Conservation (phyloP, 2,113 vertebrate genomes). For the Phoenicopterus ruber region DNA sequence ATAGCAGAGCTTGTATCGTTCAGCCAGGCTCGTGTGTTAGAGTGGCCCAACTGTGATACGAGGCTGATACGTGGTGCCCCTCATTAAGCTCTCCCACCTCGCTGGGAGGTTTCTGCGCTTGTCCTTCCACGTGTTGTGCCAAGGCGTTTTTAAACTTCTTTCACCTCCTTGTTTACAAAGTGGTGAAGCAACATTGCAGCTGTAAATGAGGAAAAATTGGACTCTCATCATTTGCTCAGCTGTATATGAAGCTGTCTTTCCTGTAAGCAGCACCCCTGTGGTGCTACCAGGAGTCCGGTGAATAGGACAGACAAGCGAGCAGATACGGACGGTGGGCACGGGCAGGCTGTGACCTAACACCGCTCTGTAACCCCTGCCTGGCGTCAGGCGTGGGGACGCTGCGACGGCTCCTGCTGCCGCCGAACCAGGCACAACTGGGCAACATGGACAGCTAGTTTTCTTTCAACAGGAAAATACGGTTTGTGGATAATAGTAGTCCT, state of each 20-base stretch:
- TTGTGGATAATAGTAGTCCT: neutral
- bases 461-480: neutral
- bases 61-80: rapidly evolving
- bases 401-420: neutral
- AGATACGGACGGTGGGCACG: rapidly evolving
- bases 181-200: neutral
- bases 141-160: neutral
- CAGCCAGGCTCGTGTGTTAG: neutral
- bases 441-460: neutral
- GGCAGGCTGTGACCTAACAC: neutral
- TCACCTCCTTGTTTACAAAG: neutral
- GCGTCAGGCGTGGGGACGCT: rapidly evolving
- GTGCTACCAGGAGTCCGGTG: too few relatives aligned
- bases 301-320: neutral
- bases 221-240: rapidly evolving
- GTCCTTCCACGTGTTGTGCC: neutral
- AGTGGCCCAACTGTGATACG: neutral
- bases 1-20: neutral
- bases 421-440: rapidly evolving
- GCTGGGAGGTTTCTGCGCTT: rapidly evolving
- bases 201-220: neutral
- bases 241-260: neutral
- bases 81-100: neutral
- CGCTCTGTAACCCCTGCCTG: rapidly evolving
- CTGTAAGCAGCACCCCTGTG: neutral